Percentiles rank a stretch among this genome's conserved stretches.
Conservation (phyloP, 2,888 invertebrate genomes). For the Panopea generosa region DNA sequence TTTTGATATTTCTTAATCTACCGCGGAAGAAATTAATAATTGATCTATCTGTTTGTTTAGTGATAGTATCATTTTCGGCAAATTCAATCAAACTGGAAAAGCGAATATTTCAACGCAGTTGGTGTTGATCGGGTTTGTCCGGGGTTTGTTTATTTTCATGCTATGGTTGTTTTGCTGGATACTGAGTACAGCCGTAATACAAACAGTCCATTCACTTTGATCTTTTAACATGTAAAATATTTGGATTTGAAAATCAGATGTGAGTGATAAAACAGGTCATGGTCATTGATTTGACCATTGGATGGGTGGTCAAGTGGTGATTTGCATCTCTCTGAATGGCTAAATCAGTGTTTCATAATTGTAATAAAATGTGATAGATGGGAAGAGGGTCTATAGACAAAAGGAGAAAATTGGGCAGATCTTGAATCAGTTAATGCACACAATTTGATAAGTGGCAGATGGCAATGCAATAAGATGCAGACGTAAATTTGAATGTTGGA, state of each 20-base stretch:
- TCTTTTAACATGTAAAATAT: not conserved
- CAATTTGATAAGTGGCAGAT: conserved; percentile 9
- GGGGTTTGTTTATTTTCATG: conserved; percentile 2
- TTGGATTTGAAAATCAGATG: not conserved
- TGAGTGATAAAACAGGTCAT: conserved; percentile 7
- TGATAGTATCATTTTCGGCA: not conserved
- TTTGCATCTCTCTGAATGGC: not conserved
- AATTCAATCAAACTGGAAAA: not conserved
- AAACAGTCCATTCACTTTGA: conserved; percentile 6
- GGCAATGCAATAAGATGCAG: not conserved
- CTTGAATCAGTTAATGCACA: conserved; percentile 19
- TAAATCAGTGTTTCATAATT: not conserved
- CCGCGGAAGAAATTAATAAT: conserved; percentile 9
- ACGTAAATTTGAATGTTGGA: too few relatives aligned
- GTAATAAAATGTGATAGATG: conserved; percentile 1
- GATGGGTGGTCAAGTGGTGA: conserved; percentile 8
- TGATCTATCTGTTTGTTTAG: conserved; percentile 3
- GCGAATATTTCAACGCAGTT: too few relatives aligned
- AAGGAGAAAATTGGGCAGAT: conserved; percentile 23
- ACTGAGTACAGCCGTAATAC: not conserved
- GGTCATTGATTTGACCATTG: conserved; percentile 8
- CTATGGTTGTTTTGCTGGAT: not conserved
- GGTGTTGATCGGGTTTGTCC: too few relatives aligned
- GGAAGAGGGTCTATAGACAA: conserved; percentile 20
- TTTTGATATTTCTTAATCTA: too few relatives aligned